These are phyloP conservation scores for Synanthedon myopaeformis DNA, from an alignment of 2,888 invertebrate species.

Conservation along the genomic window DNA sequence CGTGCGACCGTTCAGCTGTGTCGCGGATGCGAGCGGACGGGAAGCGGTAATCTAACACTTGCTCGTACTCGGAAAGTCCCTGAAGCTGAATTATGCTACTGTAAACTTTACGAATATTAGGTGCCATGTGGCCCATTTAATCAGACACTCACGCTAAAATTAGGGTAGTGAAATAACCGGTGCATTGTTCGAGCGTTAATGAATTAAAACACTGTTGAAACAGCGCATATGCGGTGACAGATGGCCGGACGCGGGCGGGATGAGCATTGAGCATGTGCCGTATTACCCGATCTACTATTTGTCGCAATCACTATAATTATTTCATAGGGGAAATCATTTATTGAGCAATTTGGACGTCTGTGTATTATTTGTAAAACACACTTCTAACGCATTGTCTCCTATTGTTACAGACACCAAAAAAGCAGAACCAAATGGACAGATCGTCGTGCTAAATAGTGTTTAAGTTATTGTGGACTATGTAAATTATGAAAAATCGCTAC, in stretches of 20 bases:
- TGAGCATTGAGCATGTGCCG: constrained; percentile 36
- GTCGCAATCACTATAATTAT: constrained; percentile 48
- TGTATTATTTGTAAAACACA: constrained; percentile 41
- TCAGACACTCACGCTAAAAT: constrained; percentile 13
- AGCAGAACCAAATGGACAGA: constrained; percentile 73
- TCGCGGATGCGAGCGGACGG: constrained; percentile 64
- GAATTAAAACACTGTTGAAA: constrained; percentile 63
- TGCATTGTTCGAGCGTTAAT: constrained; percentile 52
- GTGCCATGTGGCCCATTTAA: constrained; percentile 5
- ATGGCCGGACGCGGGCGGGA: constrained; percentile 61
- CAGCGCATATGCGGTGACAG: constrained; percentile 62
- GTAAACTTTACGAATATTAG: constrained; percentile 13
- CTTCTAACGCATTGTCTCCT: constrained; percentile 29
- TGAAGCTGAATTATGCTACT: constrained; percentile 21
- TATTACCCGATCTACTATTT: constrained; percentile 41
- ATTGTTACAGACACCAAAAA: constrained; percentile 75
- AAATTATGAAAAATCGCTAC: constrained; percentile 57
- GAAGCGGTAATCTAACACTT: constrained; percentile 65
- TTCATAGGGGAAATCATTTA: constrained; percentile 20
- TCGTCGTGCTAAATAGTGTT: constrained; percentile 53
- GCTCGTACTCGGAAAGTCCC: constrained; percentile 40
- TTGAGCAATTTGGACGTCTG: constrained; percentile 35
- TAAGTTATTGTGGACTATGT: constrained; percentile 46
- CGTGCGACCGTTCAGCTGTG: constrained; percentile 68
- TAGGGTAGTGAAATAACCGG: constrained; percentile 37